Evolutionary conservation across 2,888 invertebrate genomes (phyloP).

Genomic region (Drosophila rellima): DNA sequence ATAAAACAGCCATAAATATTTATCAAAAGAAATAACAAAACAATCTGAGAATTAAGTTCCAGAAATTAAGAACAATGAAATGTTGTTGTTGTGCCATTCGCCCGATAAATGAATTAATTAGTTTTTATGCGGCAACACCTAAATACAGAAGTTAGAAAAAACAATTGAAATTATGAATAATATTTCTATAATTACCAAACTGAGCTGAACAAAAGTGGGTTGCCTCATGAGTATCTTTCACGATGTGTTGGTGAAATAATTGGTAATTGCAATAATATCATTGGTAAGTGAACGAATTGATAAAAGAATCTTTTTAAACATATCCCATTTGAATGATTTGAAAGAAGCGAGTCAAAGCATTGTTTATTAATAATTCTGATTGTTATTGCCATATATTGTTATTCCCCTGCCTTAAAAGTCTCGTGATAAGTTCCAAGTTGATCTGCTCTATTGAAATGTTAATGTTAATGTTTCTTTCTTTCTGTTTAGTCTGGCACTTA

Average conservation of each 20-base stretch:
- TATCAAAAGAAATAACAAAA: conserved; percentile 66
- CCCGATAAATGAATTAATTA: conserved; percentile 56
- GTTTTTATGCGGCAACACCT: conserved; percentile 36
- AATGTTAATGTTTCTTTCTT: conserved; percentile 26
- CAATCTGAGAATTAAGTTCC: conserved; percentile 52
- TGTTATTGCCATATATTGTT: conserved; percentile 38
- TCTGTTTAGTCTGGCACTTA: conserved; percentile 66
- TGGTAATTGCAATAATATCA: neutral
- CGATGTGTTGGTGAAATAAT: neutral
- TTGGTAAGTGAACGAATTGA: neutral
- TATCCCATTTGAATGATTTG: neutral
- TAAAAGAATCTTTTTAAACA: conserved; percentile 2
- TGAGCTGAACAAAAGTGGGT: neutral
- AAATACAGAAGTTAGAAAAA: conserved; percentile 21
- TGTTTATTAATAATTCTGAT: conserved; percentile 43
- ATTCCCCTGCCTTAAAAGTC: conserved; percentile 7
- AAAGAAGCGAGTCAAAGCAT: conserved; percentile 16
- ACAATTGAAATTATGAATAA: conserved; percentile 47
- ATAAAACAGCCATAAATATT: conserved; percentile 72
- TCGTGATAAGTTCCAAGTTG: conserved; percentile 18
- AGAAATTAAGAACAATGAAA: conserved; percentile 58
- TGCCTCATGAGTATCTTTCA: neutral
- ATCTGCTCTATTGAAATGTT: conserved; percentile 45
- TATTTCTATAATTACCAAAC: conserved; percentile 22
- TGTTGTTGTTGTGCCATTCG: conserved; percentile 45